Percentiles rank a stretch among this genome's conserved stretches.
Conservation (phyloP, 2,113 vertebrate genomes). For the Sylvietta virens region DNA sequence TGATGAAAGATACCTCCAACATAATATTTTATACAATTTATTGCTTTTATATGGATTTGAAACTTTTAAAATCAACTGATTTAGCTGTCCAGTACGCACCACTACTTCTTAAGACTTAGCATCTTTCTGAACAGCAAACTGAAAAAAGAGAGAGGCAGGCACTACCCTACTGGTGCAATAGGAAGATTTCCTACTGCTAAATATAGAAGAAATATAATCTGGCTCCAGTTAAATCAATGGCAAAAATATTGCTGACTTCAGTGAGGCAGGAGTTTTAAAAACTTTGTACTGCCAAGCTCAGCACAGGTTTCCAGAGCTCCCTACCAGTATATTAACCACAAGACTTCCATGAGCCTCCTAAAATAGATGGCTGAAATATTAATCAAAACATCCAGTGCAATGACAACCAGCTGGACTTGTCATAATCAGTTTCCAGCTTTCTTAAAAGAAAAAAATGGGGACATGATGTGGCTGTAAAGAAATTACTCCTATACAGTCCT, state of each 20-base stretch:
- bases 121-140: not conserved
- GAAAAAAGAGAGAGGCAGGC: not conserved
- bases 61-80: not conserved
- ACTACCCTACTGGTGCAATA: not conserved
- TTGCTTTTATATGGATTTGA: not conserved
- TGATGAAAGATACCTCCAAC: not conserved
- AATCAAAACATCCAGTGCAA: not conserved
- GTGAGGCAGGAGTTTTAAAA: not conserved
- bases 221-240: not conserved
- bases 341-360: not conserved
- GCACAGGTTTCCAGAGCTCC: not conserved
- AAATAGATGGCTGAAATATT: not conserved
- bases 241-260: conserved; percentile 36
- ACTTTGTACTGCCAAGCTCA: not conserved
- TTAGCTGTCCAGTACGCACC: not conserved
- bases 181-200: not conserved
- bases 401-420: not conserved
- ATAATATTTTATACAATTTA: not conserved
- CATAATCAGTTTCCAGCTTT: not conserved
- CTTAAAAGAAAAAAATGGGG: not conserved
- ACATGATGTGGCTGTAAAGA: not conserved
- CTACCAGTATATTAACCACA: not conserved
- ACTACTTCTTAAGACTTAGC: not conserved
- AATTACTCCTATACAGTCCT: not conserved
- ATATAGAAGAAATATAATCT: not conserved